phyloP scores from a whole-genome alignment of 2,797 vertebrate species.

The Rhinichthys osculus region DNA sequence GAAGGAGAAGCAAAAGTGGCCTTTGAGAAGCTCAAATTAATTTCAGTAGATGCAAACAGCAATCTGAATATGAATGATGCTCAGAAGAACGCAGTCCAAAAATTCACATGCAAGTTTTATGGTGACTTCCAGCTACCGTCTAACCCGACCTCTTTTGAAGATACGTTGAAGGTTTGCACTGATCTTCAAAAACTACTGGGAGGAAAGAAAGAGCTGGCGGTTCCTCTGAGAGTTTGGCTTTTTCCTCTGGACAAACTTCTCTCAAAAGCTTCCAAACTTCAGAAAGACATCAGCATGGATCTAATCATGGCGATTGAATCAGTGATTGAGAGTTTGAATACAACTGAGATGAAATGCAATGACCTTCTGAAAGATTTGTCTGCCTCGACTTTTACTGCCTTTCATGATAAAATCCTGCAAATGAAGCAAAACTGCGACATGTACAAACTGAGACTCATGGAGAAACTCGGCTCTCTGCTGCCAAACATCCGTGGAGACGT shows the following conservation, averaged over 20 bases:
- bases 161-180: background rate
- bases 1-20: background rate
- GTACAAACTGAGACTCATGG: background rate
- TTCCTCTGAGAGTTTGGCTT: background rate
- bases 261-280: background rate
- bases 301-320: background rate
- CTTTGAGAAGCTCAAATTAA: background rate
- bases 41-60: accelerated
- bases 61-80: background rate
- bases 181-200: background rate
- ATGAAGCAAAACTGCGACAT: background rate
- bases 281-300: background rate
- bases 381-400: accelerated
- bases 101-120: background rate
- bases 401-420: background rate
- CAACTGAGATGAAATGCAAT: background rate
- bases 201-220: background rate
- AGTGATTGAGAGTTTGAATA: background rate
- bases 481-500: background rate
- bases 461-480: background rate
- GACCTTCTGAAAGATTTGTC: background rate
- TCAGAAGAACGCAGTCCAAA: background rate
- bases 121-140: background rate
- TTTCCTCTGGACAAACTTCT: background rate
- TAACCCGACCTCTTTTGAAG: background rate